Base-by-base conservation (phyloP, 1,140 invertebrate species). In the Chrysomallon squamiferum region DNA sequence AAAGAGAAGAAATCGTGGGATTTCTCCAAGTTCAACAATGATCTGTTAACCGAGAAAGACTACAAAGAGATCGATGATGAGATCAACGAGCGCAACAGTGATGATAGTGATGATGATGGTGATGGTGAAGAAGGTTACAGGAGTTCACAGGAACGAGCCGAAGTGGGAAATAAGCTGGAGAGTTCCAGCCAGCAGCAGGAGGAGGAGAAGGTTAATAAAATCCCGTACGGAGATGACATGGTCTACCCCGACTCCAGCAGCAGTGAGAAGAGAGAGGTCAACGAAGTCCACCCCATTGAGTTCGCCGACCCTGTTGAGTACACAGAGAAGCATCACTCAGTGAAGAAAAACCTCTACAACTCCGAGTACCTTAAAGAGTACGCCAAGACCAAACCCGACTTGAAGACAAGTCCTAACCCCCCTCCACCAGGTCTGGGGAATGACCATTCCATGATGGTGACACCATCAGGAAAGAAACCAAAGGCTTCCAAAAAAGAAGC, bases 321-420 rank as follows among this genome's bases (percentile, higher is more conserved):
- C 3, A 38, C n/a, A 25, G 59, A 62, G 54, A 50, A 64, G n/a
- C 33, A 43, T 11, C 57, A 71, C 45, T 62, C 66, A 13, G 64
- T 66, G 11, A 72, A 75, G 59, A 72, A 66, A 30, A 62, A 67
- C 38, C 38, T 64, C 22, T 56, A 22, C 33, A 59, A 59, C 43
- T 54, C 60, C 20, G 61, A 59, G 18, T 60, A 65, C 27, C 30
- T 45, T 20, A 69, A 67, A 27, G 54, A 74, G n/a, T 64, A 41
- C 38, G 62, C 67, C 43, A 76, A 74, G 52, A 76, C 74, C 29
- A 66, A 74, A 45, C 62, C 74, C 11, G 68, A 68, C 47, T 64
- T 63, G 2, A 70, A 71, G 35, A 80, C 78, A 27, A 75, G 75
- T 47, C 78, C 78, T 3, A 80, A 80, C 58, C 76, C 76, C 15